Evolutionary conservation across 2,113 vertebrate genomes (phyloP).

Genomic region (Notothenia rossii): DNA sequence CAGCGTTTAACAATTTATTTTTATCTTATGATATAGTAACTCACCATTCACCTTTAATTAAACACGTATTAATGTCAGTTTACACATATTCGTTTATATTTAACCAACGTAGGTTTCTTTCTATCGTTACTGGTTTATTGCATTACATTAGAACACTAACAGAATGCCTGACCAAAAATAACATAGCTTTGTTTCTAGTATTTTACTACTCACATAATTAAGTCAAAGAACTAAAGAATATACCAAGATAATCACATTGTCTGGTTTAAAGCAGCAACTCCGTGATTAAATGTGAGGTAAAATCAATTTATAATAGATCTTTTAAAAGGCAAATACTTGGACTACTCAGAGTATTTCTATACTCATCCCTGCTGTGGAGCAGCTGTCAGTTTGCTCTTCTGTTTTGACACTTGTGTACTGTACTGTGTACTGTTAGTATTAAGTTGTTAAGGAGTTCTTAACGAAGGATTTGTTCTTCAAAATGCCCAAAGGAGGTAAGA

Average conservation of each 20-base stretch:
- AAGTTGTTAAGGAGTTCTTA: neutral
- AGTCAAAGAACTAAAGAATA: fast-evolving
- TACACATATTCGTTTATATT: neutral
- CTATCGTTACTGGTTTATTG: slow-evolving; percentile 58
- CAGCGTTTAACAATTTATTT: neutral
- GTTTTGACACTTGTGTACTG: slow-evolving; percentile 17
- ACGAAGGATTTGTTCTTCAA: slow-evolving; percentile 29
- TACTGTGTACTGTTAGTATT: slow-evolving; percentile 26
- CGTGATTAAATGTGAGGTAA: neutral
- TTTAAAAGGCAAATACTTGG: slow-evolving; percentile 46
- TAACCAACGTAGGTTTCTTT: slow-evolving; percentile 11
- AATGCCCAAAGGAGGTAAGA: slow-evolving; percentile 88
- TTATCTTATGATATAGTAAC: neutral
- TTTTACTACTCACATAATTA: neutral
- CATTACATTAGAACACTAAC: slow-evolving; percentile 77
- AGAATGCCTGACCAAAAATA: slow-evolving; percentile 59
- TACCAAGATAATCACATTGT: fast-evolving
- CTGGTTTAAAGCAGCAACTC: fast-evolving
- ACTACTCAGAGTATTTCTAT: slow-evolving; percentile 20
- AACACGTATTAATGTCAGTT: neutral
- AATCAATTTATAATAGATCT: neutral
- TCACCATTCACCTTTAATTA: neutral
- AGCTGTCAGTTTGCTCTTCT: slow-evolving; percentile 65
- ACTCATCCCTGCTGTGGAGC: slow-evolving; percentile 40
- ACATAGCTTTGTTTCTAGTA: fast-evolving